Base-by-base conservation (phyloP, 1,140 invertebrate species). In the Oedothorax gibbosus region DNA sequence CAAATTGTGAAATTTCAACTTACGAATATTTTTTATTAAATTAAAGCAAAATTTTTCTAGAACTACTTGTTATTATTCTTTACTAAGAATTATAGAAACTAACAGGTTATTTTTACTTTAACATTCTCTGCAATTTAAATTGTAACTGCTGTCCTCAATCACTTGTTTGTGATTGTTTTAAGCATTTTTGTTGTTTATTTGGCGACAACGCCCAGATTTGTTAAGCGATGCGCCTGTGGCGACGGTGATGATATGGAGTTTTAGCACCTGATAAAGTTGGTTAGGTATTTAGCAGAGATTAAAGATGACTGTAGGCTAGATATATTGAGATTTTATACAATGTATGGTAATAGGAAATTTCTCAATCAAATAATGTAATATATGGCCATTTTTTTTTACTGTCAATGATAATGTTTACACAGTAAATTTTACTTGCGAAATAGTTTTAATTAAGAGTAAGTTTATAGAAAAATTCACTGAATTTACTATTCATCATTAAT, bases 241-340 rank as follows among this genome's bases (percentile, higher is more conserved):
- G 53, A 75, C 60, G 53, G 14, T 62, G 75, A 35, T 64, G 51
- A 54, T 77, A 57, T 77, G 18, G 75, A 77, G 57, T 77, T 77
- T 77, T 77, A 77, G 64, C 75, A 77, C 75, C 75, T 77, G 75
- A 60, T 20, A 7, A 64, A 64, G 64, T 77, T 77, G 75, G 21
- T 57, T 50, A 64, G 60, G 60, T 20, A 60, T 50, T 50, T 57
- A 60, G 1, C 35, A 51, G 68, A 18, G 72, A 75, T 75, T 75
- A 75, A 75, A 8, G 35, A 20, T 75, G 72, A 56, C 68, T 71
- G 49, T 71, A 51, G 68, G 68, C 11, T 71, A 35, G 35, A 35
- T 35, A 35, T 35, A 35, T 35, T 35, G 35, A 35, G 35, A 35
- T 35, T 35, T 35, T 35, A 35, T 35, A 35, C 35, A 35, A 35